These are phyloP conservation scores for Pseudorectes ferrugineus DNA, from an alignment of 2,113 vertebrate species.

Conservation along the genomic window DNA sequence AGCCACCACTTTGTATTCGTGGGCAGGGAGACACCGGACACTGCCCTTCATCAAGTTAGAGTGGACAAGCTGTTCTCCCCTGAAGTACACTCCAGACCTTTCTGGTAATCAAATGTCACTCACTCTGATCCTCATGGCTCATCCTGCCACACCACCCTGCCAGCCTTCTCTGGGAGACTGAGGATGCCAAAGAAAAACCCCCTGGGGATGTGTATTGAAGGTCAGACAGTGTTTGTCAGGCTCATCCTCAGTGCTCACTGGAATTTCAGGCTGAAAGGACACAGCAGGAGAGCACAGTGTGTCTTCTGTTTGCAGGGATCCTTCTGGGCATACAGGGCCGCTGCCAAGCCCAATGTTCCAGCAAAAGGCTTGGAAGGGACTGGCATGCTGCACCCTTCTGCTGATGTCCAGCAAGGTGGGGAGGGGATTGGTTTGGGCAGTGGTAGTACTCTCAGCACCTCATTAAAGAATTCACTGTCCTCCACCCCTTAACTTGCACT, in stretches of 20 bases:
- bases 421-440: not conserved
- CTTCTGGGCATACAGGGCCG: not conserved
- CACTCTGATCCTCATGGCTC: not conserved
- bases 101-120: not conserved
- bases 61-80: not conserved
- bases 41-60: not conserved
- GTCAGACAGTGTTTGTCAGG: not conserved
- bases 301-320: not conserved
- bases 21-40: not conserved
- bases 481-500: too few species aligned
- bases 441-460: rapidly evolving
- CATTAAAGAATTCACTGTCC: not conserved
- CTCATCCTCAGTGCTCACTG: not conserved
- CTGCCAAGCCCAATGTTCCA: not conserved
- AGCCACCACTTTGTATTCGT: not conserved
- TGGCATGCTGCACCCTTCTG: rapidly evolving
- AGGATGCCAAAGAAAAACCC: not conserved
- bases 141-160: not conserved
- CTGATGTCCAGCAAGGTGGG: too few species aligned
- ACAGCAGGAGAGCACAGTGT: not conserved
- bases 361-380: not conserved
- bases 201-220: not conserved
- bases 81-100: not conserved
- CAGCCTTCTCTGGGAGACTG: not conserved
- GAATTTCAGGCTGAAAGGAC: not conserved